phyloP scores from a whole-genome alignment of 2,888 invertebrate genomes.

The Agriopis leucophaearia region DNA sequence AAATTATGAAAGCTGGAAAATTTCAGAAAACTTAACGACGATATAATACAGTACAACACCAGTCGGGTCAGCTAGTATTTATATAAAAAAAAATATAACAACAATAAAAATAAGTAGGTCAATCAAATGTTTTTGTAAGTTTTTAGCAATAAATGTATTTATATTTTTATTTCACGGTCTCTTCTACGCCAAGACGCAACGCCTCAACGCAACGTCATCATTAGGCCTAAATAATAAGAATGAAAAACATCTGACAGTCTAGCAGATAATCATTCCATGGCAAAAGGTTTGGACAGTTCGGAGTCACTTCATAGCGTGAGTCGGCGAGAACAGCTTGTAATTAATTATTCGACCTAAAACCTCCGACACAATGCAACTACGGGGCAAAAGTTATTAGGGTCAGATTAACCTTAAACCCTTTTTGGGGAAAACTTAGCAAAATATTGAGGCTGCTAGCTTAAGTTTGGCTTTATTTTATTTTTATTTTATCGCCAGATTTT shows the following conservation, averaged over 20 bases:
- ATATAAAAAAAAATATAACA: no score
- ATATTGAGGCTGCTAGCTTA: slow-evolving; percentile 31
- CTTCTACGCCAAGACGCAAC: no score
- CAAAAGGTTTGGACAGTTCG: slow-evolving; percentile 57
- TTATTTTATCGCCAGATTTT: slow-evolving; percentile 22
- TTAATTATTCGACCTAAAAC: slow-evolving; percentile 62
- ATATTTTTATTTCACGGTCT: no score
- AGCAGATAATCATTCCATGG: slow-evolving; percentile 21
- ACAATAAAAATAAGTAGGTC: no score
- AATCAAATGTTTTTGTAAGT: no score
- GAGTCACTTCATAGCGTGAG: slow-evolving; percentile 62
- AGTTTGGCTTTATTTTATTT: slow-evolving; percentile 30
- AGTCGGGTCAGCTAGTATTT: no score
- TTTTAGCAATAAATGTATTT: no score
- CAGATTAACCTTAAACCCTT: slow-evolving; percentile 49
- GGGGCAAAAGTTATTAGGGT: slow-evolving; percentile 44
- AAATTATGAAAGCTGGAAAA: no score
- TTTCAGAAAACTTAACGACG: no score
- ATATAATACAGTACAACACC: no score
- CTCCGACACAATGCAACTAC: slow-evolving; percentile 51
- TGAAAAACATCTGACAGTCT: slow-evolving; percentile 1
- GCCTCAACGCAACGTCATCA: no score
- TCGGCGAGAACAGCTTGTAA: slow-evolving; percentile 63
- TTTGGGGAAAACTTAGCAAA: slow-evolving; percentile 40
- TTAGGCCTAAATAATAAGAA: no score